Evolutionary conservation across 2,113 vertebrate genomes (phyloP).

Genomic region (Gymnocephalus cernua): DNA sequence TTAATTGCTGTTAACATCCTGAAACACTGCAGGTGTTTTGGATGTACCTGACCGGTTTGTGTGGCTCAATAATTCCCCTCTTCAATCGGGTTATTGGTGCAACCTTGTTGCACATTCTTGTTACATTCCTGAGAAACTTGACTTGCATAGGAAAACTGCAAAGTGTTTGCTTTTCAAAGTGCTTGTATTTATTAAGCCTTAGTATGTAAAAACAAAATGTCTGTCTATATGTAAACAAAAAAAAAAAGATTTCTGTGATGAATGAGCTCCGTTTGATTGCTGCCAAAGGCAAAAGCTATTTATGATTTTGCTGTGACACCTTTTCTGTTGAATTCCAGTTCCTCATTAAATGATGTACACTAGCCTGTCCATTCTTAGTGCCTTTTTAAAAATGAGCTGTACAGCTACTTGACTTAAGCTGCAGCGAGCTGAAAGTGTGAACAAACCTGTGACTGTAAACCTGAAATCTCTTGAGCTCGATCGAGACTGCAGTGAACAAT

Average conservation of each 20-base stretch:
- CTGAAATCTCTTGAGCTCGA: not conserved
- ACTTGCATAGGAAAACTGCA: conserved; percentile 43
- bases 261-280: conserved; percentile 62
- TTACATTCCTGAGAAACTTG: conserved; percentile 85
- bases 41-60: not conserved
- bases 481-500: conserved; percentile 41
- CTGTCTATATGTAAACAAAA: conserved; percentile 61
- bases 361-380: conserved; percentile 47
- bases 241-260: conserved; percentile 16
- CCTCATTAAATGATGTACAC: conserved; percentile 11
- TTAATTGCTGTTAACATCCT: not conserved
- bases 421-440: not conserved
- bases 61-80: not conserved
- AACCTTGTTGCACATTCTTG: conserved; percentile 58
- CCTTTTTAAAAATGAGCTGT: conserved; percentile 49
- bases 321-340: conserved; percentile 17
- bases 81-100: conserved; percentile 14
- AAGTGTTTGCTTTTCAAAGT: conserved; percentile 38
- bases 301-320: conserved; percentile 65
- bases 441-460: conserved; percentile 51
- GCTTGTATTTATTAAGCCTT: conserved; percentile 81
- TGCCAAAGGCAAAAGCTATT: conserved; percentile 84
- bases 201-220: conserved; percentile 36
- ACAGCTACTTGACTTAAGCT: conserved; percentile 10
- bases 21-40: not conserved